Base-by-base conservation (phyloP, 2,797 vertebrate genomes). In the Buceros bicornis region DNA sequence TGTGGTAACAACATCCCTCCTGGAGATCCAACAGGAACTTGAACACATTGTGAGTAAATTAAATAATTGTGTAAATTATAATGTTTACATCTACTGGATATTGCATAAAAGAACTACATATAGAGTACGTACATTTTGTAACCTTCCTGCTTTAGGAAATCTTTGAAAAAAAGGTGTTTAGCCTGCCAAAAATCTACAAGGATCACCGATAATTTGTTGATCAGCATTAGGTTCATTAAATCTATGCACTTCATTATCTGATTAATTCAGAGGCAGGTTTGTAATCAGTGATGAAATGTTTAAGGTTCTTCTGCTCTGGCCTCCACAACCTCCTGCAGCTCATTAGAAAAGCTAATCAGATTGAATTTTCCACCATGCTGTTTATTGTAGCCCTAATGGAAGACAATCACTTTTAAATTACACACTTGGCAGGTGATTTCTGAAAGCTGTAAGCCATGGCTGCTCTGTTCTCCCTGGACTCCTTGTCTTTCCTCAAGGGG, bases 321-420 rank as follows among this genome's bases (percentile, higher is more conserved):
- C 71, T 94, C 81, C 78, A 74, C 92, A 92, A 48, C 92, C 96
- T 97, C 95, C 94, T 95, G 93, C 88, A 97, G 93, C 92, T 97
- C 92, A 97, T 97, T 97, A 97, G 88, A 91, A 95, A 95, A 95
- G 71, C 90, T 96, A 95, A 97, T 97, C 94, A 95, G 88, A 92
- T 93, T 93, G 90, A 94, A 91, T 95, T 97, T 96, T 95, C 94
- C 83, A 95, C 95, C 81, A 82, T 95, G 93, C 94, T 97, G 97
- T 97, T 97, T 97, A 94, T 90, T 94, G 90, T 95, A 94, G 90
- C 72, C 84, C 53, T 96, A 97, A 97, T 95, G 92, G 90, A 90
- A 94, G 88, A 95, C 93, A 95, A 95, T 96, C 93, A 92, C 94
- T 95, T 95, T 92, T 90, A 95, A 95, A 97, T 97, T 95, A 97